A percentile compares a stretch with the other conserved stretches of the same genome.
These are phyloP conservation scores for Sebastes iracundus DNA, from an alignment of 2,797 vertebrate genomes.

Conservation along the genomic window DNA sequence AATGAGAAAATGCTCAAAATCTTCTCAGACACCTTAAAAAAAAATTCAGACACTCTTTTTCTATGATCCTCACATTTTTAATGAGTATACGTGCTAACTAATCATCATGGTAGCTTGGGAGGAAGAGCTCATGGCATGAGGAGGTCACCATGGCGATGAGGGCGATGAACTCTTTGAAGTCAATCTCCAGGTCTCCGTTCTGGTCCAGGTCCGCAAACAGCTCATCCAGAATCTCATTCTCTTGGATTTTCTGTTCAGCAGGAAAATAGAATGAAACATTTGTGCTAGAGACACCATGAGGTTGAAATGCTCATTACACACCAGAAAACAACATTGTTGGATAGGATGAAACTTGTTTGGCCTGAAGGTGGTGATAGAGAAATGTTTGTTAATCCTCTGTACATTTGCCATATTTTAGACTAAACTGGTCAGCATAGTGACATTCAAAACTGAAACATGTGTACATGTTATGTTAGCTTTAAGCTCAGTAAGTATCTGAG, in stretches of 20 bases:
- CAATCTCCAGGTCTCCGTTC: slow-evolving; percentile 81
- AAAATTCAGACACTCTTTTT: neutral
- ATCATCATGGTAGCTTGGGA: neutral
- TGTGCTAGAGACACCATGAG: neutral
- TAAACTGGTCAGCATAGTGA: neutral
- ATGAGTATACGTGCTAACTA: slow-evolving; percentile 2
- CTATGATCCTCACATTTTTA: neutral
- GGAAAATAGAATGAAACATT: neutral
- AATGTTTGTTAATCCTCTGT: neutral
- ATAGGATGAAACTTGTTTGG: neutral
- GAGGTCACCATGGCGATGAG: slow-evolving; percentile 84
- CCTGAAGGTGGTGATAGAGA: neutral
- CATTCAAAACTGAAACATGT: neutral
- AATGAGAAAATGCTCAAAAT: neutral
- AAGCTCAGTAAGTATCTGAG: neutral
- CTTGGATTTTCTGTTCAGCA: slow-evolving; percentile 77
- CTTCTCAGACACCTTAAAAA: neutral
- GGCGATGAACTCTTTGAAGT: slow-evolving; percentile 83
- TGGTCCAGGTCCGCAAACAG: slow-evolving; percentile 82
- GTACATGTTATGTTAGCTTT: neutral
- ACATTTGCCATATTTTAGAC: neutral
- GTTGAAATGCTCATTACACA: neutral
- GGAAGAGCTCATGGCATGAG: slow-evolving; percentile 75
- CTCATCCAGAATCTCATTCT: slow-evolving; percentile 76
- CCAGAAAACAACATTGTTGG: neutral